Evolutionary conservation across 2,888 invertebrate genomes (phyloP).

Genomic region (Podabrus alpinus): DNA sequence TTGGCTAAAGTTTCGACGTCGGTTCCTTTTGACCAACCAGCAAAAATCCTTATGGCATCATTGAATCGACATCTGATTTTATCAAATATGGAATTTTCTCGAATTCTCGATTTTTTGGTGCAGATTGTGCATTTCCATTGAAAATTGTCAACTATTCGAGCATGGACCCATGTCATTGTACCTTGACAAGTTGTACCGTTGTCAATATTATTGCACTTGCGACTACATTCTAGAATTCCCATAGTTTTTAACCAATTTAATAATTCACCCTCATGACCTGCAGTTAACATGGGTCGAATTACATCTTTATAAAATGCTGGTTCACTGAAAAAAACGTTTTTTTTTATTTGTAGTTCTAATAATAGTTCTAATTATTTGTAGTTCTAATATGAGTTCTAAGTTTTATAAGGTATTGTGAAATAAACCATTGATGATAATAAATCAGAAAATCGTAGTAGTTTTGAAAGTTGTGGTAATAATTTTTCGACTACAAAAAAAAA

Average conservation of each 20-base stretch:
- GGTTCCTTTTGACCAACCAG: slow-evolving; percentile 70
- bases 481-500: too few species aligned
- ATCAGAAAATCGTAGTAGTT: too few species aligned
- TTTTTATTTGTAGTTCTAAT: too few species aligned
- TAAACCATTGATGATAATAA: too few species aligned
- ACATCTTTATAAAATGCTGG: slow-evolving; percentile 56
- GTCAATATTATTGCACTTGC: slow-evolving; percentile 50
- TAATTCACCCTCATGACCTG: slow-evolving; percentile 60
- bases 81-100: slow-evolving; percentile 64
- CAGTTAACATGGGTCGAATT: slow-evolving; percentile 57
- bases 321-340: slow-evolving; percentile 45
- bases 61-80: slow-evolving; percentile 66
- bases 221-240: slow-evolving; percentile 55
- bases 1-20: slow-evolving; percentile 58
- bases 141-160: slow-evolving; percentile 58
- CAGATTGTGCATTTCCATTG: slow-evolving; percentile 59
- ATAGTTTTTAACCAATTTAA: slow-evolving; percentile 60
- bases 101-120: slow-evolving; percentile 55
- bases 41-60: slow-evolving; percentile 63
- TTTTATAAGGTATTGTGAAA: neutral
- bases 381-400: neutral
- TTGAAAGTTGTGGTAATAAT: too few species aligned
- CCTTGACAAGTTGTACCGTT: slow-evolving; percentile 35
- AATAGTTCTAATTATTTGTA: neutral
- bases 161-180: slow-evolving; percentile 56